These are phyloP conservation scores for Oceanodroma leucorhoa DNA, from an alignment of 2,797 vertebrate species.

Conservation along the genomic window DNA sequence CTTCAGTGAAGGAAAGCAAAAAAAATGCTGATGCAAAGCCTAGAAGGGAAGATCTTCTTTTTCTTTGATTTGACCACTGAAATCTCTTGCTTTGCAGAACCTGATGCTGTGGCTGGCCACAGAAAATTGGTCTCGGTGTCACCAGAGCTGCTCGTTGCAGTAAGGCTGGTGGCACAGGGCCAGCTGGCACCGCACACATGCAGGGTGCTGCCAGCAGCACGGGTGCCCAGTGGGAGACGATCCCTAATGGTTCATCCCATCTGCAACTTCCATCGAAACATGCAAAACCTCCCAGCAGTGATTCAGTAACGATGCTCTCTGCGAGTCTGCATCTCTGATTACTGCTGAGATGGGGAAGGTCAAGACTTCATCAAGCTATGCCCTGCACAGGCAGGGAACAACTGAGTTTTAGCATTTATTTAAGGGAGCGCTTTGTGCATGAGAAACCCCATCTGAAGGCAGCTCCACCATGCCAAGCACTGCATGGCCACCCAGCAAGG, in stretches of 20 bases:
- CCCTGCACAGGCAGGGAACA: not conserved
- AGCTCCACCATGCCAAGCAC: fast-evolving
- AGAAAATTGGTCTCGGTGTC: not conserved
- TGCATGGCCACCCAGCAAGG: not conserved
- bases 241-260: not conserved
- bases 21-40: not conserved
- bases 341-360: not conserved
- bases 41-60: not conserved
- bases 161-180: not conserved
- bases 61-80: not conserved
- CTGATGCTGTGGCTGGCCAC: not conserved
- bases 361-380: too few species aligned
- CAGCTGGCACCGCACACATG: fast-evolving
- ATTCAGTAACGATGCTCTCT: not conserved
- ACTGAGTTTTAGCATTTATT: not conserved
- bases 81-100: not conserved
- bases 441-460: not conserved
- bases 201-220: not conserved
- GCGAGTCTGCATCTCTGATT: not conserved
- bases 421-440: not conserved
- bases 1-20: not conserved
- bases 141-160: not conserved
- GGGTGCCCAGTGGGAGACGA: fast-evolving
- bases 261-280: not conserved
- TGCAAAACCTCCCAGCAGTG: not conserved